Evolutionary conservation across 2,113 vertebrate species (phyloP), one percentile per base, ranked within the genome.

Genomic region (Phrynocephalus versicolor): DNA sequence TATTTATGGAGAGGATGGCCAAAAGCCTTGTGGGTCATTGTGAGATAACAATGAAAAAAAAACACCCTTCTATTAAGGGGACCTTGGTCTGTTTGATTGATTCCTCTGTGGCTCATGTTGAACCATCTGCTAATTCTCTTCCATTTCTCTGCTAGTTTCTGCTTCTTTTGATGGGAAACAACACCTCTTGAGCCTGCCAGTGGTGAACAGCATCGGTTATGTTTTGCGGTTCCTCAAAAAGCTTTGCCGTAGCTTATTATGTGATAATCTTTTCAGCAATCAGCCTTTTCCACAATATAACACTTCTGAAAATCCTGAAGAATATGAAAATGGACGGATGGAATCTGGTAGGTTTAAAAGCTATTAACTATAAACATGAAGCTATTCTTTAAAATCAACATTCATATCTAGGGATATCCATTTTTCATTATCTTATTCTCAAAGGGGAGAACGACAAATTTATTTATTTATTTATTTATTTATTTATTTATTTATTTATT

Each of bases 111-210:
- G 81, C 18, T 23, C 91, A 60, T 89, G 76, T 0, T 33, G 27
- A 92, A 79, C 27, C 8, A 51, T 69, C n/a, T 19, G 0, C n/a
- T 13, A 1, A 81, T 89, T 83, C 84, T 92, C n/a, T 41, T 13
- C 57, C 15, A 70, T 90, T 90, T 37, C 92, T 90, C 91, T n/a
- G 94, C 83, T 82, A 96, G 96, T 96, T 89, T 95, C 97, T 90
- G 98, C 98, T 70, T 98, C 97, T 39, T 99, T 99, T 91, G 99
- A 99, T 64, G 99, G 99, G 60, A 99, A 99, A 86, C 98, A 99
- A 95, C 98, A 99, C 84, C 96, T 98, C 67, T 94, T 98, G 93
- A 98, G 95, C 89, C 96, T 99, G 89, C 97, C 97, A 0, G 98
- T 98, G 69, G 98, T 99, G 91, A 99, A 99, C 96, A 99, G 98